phyloP scores from a whole-genome alignment of 1,140 invertebrate species.

The Ostrea denselamellosa region DNA sequence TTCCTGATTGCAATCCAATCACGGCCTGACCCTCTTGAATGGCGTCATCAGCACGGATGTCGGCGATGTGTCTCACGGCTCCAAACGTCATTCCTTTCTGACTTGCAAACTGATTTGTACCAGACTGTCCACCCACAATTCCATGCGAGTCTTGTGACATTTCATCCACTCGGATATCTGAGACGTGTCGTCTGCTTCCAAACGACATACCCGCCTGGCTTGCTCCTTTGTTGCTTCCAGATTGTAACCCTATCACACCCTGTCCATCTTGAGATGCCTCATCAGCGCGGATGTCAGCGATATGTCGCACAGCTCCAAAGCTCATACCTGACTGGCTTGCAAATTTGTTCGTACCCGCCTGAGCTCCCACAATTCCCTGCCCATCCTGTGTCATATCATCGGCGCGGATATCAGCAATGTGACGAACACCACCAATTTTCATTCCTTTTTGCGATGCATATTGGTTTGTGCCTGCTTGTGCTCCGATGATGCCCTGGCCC shows the following conservation, averaged over 20 bases:
- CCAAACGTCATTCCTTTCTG: slow-evolving; percentile 93
- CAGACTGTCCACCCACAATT: slow-evolving; percentile 93
- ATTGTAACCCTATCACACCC: slow-evolving; percentile 93
- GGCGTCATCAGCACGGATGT: slow-evolving; percentile 63
- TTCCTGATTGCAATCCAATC: slow-evolving; percentile 79
- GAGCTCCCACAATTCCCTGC: slow-evolving; percentile 91
- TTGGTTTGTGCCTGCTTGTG: slow-evolving; percentile 86
- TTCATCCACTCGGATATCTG: slow-evolving; percentile 69
- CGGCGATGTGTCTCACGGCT: slow-evolving; percentile 67
- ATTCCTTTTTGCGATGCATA: slow-evolving; percentile 79
- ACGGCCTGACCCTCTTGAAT: slow-evolving; percentile 54
- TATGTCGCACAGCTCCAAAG: slow-evolving; percentile 93
- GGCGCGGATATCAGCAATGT: slow-evolving; percentile 68
- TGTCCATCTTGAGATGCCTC: slow-evolving; percentile 87
- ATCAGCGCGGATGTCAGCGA: slow-evolving; percentile 79
- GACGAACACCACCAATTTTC: slow-evolving; percentile 62
- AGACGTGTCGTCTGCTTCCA: slow-evolving; percentile 66
- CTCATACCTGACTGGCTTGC: slow-evolving; percentile 95
- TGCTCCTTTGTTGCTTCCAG: slow-evolving; percentile 91
- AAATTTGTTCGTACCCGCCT: slow-evolving; percentile 94
- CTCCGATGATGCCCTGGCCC: slow-evolving; percentile 93
- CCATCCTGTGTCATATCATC: slow-evolving; percentile 79
- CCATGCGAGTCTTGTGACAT: slow-evolving; percentile 82
- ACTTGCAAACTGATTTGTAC: slow-evolving; percentile 93
- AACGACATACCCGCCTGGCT: slow-evolving; percentile 83